These are phyloP conservation scores for Drosophila varians DNA, from an alignment of 1,140 invertebrate species.

Conservation along the genomic window DNA sequence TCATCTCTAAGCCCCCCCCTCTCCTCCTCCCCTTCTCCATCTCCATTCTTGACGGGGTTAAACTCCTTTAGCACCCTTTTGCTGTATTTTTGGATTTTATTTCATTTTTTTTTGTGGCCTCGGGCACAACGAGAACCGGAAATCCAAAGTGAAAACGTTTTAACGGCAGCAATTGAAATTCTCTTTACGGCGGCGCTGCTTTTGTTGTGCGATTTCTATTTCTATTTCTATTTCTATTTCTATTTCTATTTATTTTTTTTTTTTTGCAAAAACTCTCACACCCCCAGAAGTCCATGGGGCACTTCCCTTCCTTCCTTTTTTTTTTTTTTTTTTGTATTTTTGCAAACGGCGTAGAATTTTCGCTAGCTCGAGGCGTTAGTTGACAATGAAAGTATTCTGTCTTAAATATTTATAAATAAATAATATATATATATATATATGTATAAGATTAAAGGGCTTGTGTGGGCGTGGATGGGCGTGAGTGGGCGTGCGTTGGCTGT, in stretches of 20 bases:
- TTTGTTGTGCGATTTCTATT: conserved; percentile 28
- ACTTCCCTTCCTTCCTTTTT: background rate
- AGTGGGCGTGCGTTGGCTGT: conserved; percentile 36
- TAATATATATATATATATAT: conserved; percentile 4
- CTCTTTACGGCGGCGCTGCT: conserved; percentile 33
- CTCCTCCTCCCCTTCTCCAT: background rate
- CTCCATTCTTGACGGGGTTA: no score
- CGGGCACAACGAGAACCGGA: conserved; percentile 58
- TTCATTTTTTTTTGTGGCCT: conserved; percentile 10
- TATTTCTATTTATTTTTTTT: no score
- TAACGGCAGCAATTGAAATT: conserved; percentile 77
- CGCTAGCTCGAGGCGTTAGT: conserved; percentile 67
- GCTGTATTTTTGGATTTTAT: background rate
- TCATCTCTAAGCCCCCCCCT: conserved; percentile 33
- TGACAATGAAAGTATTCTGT: conserved; percentile 62
- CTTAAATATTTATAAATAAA: background rate
- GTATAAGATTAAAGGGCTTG: background rate
- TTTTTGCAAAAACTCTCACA: conserved; percentile 26
- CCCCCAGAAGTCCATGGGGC: background rate
- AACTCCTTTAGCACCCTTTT: background rate
- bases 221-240: no score
- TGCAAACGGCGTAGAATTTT: conserved; percentile 2
- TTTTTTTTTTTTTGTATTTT: background rate
- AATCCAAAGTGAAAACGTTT: conserved; percentile 82
- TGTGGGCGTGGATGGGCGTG: no score